phyloP scores from a whole-genome alignment of 2,113 vertebrate genomes.

The Lanius ludovicianus region DNA sequence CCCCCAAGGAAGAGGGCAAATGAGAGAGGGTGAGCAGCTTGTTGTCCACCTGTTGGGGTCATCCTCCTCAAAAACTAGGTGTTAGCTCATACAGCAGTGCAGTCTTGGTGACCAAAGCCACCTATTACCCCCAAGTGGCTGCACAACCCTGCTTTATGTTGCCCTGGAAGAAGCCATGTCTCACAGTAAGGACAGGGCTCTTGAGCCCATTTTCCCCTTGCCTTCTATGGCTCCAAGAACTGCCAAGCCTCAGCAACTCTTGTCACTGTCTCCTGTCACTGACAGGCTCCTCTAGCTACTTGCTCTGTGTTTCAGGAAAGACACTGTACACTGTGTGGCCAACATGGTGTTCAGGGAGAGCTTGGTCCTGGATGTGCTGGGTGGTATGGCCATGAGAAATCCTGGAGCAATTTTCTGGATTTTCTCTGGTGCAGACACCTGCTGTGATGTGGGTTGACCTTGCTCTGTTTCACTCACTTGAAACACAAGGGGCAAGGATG shows the following conservation, averaged over 20 bases:
- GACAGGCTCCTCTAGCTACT: not conserved
- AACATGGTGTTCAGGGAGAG: not conserved
- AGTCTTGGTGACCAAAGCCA: not conserved
- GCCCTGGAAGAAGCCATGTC: not conserved
- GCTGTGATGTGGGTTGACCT: not conserved
- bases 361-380: not conserved
- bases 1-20: not conserved
- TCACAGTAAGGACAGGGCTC: rapidly evolving
- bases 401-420: not conserved
- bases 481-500: not conserved
- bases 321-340: not conserved
- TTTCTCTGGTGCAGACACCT: not conserved
- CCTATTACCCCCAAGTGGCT: not conserved
- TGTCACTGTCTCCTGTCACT: not conserved
- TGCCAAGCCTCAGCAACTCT: not conserved
- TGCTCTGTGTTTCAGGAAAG: rapidly evolving
- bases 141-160: not conserved
- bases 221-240: not conserved
- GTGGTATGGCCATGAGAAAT: not conserved
- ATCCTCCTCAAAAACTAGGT: not conserved
- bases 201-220: rapidly evolving
- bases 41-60: not conserved
- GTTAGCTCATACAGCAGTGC: not conserved
- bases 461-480: not conserved
- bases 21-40: not conserved